Base-by-base conservation (phyloP, 2,797 vertebrate genomes). In the Tokudaia tokunoshimensis region DNA sequence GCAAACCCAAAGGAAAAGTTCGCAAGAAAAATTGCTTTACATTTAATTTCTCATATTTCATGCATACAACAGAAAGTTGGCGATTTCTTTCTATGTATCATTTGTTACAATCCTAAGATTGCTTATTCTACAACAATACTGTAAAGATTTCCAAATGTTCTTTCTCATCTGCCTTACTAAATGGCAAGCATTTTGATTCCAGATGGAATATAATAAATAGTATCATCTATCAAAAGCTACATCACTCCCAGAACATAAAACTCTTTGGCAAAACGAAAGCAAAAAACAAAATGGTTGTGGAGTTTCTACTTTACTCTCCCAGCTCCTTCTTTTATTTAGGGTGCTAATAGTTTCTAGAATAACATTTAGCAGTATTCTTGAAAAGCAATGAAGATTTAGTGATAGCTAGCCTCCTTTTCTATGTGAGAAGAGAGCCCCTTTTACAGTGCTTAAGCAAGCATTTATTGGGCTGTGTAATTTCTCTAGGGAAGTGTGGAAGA, bases 1-100 rank as follows among this genome's bases (percentile, higher is more conserved):
- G 98, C 98, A 98, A 98, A 93, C 86, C 6, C 95, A 97, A 98
- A 98, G 98, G 97, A 98, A 98, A 98, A 98, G 87, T 67, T 98
- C 94, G 95, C 85, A 96, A 98, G 93, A 97, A 98, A 98, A 95
- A 82, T 34, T 96, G 90, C 97, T 98, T 98, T 98, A 97, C 96
- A 92, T 98, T 98, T 97, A 98, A 96, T 95, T 94, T 98, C 94
- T 98, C 95, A 83, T 97, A 97, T 97, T 98, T 98, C 96, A 97
- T 94, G 84, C 86, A 93, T 81, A 91, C 92, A 97, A 89, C 86
- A 70, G 76, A 91, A 98, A 97, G 50, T 85, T 92, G 93, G 89
- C 94, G 82, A 89, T 95, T 37, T 22, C 1, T 72, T 94, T 90
- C 15, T 92, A 63, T 84, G 34, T 83, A 86, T 80, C 47, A 91